Evolutionary conservation across 2,888 invertebrate genomes (phyloP), one percentile per base, ranked within the genome.

Genomic region (Andrena bicolor): DNA sequence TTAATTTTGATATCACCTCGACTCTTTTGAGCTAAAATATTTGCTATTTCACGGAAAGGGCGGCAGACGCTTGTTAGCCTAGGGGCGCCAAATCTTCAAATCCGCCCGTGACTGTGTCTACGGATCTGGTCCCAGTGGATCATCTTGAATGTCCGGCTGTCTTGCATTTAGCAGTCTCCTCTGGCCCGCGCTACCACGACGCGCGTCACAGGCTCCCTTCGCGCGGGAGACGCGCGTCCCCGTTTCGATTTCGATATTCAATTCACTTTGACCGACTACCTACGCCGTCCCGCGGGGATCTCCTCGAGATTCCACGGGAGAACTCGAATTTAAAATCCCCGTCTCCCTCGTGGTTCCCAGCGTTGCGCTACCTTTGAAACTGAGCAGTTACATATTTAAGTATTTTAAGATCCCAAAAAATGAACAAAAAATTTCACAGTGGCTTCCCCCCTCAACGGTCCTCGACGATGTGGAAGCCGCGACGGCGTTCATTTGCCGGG

Each of bases 261-360:
- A 77, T 77, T 73, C 80, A 78, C 80, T 80, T 80, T 80, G 80
- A 68, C 23, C 80, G 49, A 20, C 35, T 26, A 2, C 23, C 35
- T 26, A 0, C 23, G n/a, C n/a, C 8, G 49, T 80, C 78, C 64
- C 72, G 49, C 16, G 61, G 48, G 80, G 41, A 72, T 61, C 61
- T 58, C 10, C 76, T 41, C 35, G 41, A 49, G 30, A 65, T 70
- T 58, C 64, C 10, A n/a, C 23, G 20, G 32, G 53, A 51, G 51
- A 48, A 71, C 66, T 51, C 13, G 73, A 66, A 65, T 77, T 80
- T 77, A 71, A 80, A 71, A 77, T 48, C 56, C 32, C 28, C n/a
- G 8, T 6, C 7, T 30, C 61, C 16, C 53, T 10, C 23, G 23
- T 0, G 10, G 3, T 3, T 3, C n/a, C 41, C 13, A 53, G 26